Evolutionary conservation across 1,140 invertebrate genomes (phyloP).

Genomic region (Drosophila lowei): DNA sequence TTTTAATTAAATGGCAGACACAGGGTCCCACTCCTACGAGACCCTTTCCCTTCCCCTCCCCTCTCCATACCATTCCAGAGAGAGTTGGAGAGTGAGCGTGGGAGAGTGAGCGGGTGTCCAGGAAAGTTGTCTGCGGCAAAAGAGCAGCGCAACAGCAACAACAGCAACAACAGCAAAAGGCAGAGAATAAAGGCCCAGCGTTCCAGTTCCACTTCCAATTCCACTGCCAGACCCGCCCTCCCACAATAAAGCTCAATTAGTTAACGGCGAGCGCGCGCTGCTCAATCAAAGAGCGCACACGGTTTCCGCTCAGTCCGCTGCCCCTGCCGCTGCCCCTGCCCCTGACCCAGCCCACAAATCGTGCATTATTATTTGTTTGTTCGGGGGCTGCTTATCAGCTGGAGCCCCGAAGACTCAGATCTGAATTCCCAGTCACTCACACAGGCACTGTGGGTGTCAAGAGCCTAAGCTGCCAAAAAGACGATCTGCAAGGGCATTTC

Average conservation of each 20-base stretch:
- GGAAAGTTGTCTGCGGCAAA: slow-evolving; percentile 47
- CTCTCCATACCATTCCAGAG: slow-evolving; percentile 17
- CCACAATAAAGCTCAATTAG: slow-evolving; percentile 75
- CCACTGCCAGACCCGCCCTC: slow-evolving; percentile 37
- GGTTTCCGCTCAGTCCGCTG: slow-evolving; percentile 2
- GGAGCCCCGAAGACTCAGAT: slow-evolving; percentile 45
- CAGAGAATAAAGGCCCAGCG: neutral
- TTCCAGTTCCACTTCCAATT: neutral
- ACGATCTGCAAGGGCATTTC: no score
- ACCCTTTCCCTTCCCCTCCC: no score
- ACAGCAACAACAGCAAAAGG: neutral
- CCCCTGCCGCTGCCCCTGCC: slow-evolving; percentile 14
- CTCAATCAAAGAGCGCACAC: slow-evolving; percentile 63
- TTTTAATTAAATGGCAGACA: slow-evolving; percentile 74
- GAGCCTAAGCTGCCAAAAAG: no score
- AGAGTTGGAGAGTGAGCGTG: neutral
- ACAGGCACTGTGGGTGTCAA: slow-evolving; percentile 31
- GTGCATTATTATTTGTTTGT: slow-evolving; percentile 81
- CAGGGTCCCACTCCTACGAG: no score
- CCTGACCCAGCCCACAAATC: slow-evolving; percentile 60
- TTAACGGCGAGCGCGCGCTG: slow-evolving; percentile 61
- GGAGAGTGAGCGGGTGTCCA: slow-evolving; percentile 32
- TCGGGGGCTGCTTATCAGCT: slow-evolving; percentile 76
- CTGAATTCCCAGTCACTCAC: slow-evolving; percentile 35
- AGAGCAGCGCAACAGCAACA: slow-evolving; percentile 1